Conservation (phyloP, 1,140 invertebrate species). For the Drosophila tsacasi region DNA sequence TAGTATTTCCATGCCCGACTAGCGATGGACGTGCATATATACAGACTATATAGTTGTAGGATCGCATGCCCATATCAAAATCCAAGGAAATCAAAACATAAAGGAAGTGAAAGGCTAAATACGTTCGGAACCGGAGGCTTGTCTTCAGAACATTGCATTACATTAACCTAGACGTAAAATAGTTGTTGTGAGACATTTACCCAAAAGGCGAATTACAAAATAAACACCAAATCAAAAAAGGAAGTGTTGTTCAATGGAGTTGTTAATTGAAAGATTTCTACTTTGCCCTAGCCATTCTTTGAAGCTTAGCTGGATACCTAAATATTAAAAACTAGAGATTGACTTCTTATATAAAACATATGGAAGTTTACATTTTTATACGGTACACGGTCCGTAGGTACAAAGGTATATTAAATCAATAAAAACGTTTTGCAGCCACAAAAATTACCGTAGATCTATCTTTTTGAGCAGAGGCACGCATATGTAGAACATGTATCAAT, state of each 20-base stretch:
- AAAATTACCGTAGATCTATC: too few species aligned
- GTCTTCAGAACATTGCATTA: conserved; percentile 46
- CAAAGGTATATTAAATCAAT: too few species aligned
- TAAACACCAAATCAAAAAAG: conserved; percentile 51
- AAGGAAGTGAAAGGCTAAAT: background rate
- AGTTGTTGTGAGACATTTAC: conserved; percentile 81
- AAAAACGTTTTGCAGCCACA: too few species aligned
- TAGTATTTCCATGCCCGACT: conserved; percentile 43
- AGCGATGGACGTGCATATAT: conserved; percentile 34
- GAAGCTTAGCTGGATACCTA: too few species aligned
- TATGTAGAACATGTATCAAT: too few species aligned
- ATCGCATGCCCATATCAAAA: conserved; percentile 46
- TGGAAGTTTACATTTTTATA: too few species aligned
- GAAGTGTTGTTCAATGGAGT: background rate
- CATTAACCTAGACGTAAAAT: conserved; percentile 72
- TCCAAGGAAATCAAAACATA: conserved; percentile 9
- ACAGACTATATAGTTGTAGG: conserved; percentile 37
- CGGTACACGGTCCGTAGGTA: too few species aligned
- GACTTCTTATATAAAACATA: too few species aligned
- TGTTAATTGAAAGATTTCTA: background rate
- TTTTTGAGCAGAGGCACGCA: too few species aligned
- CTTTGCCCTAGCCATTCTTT: too few species aligned
- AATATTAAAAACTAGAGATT: too few species aligned
- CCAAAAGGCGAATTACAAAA: conserved; percentile 50
- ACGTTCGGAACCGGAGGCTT: conserved; percentile 8